Evolutionary conservation across 2,113 vertebrate species (phyloP).

Genomic region (Gymnocephalus cernua): DNA sequence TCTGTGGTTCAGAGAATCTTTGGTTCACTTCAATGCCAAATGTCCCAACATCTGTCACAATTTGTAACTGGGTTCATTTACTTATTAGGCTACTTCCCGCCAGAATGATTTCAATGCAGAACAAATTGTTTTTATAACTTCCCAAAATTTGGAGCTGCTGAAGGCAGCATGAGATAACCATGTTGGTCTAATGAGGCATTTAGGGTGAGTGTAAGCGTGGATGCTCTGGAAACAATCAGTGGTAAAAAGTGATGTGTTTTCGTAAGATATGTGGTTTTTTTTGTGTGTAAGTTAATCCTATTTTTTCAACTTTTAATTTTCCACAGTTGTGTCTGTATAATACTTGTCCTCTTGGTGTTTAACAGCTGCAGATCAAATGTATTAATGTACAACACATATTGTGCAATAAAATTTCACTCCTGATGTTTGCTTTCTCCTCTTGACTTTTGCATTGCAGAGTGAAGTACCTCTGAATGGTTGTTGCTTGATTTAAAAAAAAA

Average conservation of each 20-base stretch:
- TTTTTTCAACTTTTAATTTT: background rate
- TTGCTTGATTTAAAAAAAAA: background rate
- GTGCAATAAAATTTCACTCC: no score
- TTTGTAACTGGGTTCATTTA: background rate
- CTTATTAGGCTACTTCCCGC: constrained; percentile 4
- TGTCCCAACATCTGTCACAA: background rate
- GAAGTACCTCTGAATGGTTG: background rate
- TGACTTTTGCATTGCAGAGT: background rate
- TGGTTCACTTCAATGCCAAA: background rate
- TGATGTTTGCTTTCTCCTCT: background rate
- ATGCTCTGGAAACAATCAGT: constrained; percentile 14
- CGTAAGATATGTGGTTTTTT: background rate
- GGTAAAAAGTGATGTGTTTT: background rate
- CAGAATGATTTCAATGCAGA: background rate
- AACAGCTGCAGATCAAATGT: no score
- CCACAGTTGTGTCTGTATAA: background rate
- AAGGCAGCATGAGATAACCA: background rate
- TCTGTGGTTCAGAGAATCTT: background rate
- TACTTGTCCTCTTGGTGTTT: no score
- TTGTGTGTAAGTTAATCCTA: background rate
- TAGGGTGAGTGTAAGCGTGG: constrained; percentile 8
- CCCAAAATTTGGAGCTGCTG: background rate
- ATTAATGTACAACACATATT: no score
- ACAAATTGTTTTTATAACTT: constrained; percentile 13
- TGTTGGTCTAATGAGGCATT: background rate